Conservation (phyloP, 2,113 vertebrate genomes). For the Hemichromis elongatus region DNA sequence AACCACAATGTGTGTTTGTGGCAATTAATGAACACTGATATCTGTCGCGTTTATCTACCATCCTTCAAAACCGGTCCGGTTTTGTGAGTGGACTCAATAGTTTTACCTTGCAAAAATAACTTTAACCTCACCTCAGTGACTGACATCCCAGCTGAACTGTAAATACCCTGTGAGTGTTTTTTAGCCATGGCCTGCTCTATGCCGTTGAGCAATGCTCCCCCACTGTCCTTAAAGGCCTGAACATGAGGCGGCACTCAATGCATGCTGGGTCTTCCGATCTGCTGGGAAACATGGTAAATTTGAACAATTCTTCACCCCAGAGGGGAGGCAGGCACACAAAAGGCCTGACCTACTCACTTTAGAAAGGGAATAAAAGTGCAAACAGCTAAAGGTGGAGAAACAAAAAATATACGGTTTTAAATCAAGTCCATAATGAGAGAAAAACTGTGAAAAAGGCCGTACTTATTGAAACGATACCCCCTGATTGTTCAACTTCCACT, state of each 20-base stretch:
- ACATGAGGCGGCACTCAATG: conserved; percentile 64
- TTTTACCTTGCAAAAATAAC: background rate
- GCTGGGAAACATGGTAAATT: conserved; percentile 9
- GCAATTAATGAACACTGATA: background rate
- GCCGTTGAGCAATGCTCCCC: background rate
- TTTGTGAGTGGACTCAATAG: background rate
- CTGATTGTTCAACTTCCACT: background rate
- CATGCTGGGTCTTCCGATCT: conserved; percentile 56
- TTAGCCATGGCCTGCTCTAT: background rate
- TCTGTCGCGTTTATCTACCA: background rate
- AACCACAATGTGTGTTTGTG: background rate
- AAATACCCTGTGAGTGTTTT: conserved; percentile 1
- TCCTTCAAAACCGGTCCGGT: background rate
- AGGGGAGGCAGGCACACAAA: background rate
- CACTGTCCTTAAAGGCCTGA: background rate
- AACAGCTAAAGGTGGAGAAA: background rate
- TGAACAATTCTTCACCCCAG: background rate
- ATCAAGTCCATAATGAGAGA: background rate
- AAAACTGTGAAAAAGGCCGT: background rate
- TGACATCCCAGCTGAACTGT: background rate
- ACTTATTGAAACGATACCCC: background rate
- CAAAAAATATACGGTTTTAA: background rate
- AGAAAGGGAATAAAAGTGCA: background rate
- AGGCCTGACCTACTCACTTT: background rate
- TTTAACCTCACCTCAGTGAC: background rate